Evolutionary conservation across 2,797 vertebrate genomes (phyloP).

Genomic region (Propithecus perrieri): DNA sequence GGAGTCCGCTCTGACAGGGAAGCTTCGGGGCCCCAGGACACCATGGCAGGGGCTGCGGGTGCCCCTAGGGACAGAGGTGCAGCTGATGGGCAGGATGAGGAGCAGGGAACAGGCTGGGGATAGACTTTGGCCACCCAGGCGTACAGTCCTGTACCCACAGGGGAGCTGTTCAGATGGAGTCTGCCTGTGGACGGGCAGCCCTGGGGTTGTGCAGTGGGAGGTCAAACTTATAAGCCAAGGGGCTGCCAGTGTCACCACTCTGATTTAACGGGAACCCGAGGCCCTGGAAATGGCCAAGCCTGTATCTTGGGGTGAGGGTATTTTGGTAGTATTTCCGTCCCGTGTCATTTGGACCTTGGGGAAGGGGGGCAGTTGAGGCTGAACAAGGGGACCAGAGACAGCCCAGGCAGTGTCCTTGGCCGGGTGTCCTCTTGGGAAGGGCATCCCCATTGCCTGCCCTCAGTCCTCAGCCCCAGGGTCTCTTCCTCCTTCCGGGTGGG

Average conservation of each 20-base stretch:
- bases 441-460: rapidly evolving
- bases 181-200: not conserved
- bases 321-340: slow-evolving; percentile 2
- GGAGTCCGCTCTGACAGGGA: not conserved
- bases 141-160: not conserved
- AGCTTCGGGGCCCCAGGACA: not conserved
- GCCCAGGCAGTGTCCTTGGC: not conserved
- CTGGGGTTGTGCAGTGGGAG: not conserved
- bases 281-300: not conserved
- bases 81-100: too few relatives aligned
- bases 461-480: not conserved
- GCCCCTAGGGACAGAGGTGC: not conserved
- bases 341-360: not conserved
- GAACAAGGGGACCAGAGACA: not conserved
- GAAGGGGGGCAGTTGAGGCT: not conserved
- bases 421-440: not conserved
- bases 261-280: not conserved
- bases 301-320: not conserved
- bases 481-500: not conserved
- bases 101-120: not conserved
- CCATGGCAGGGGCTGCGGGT: not conserved
- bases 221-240: not conserved
- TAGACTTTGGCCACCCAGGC: not conserved
- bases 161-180: not conserved
- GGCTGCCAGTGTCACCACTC: not conserved